Evolutionary conservation across 2,113 vertebrate genomes (phyloP), one percentile per base, ranked within the genome.

Genomic region (Entosphenus tridentatus): DNA sequence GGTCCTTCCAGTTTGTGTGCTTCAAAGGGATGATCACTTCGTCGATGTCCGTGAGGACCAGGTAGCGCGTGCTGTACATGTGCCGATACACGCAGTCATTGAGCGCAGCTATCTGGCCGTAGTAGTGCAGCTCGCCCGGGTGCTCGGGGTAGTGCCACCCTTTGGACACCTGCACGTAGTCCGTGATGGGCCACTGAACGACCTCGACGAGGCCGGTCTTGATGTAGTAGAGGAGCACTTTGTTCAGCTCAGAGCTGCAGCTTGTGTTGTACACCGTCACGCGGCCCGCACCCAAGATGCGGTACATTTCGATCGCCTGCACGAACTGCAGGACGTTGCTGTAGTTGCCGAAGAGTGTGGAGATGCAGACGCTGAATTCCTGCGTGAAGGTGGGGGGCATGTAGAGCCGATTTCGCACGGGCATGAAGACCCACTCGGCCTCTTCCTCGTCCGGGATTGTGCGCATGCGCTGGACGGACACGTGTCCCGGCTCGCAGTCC

Each of bases 351-450:
- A 56, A 74, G 21, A 74, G 11, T 3, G 69, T 71, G 55, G 72
- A 70, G 67, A 74, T 73, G 67, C 73, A 74, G 11, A 74, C 71
- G 2, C 72, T 67, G 55, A 74, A 72, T 56, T 72, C 57, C n/a
- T 57, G 67, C 2, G 57, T 70, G 67, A 71, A 72, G 17, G 8
- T 14, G 12, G 55, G 17, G 11, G 58, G 21, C 39, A 39, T 62
- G 58, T 62, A 17, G 58, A 62, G 58, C 13, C 58, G 58, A 62
- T 62, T 62, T 62, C 18, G 58, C 13, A 17, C 13, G 58, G 16
- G 58, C 58, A 39, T 39, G 39, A 39, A 39, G 39, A 39, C 39
- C 39, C 39, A 39, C 39, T 39, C 39, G 39, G 39, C 39, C 39
- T 39, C 39, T 39, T 39, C 39, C 39, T 39, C 39, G 39, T 39